phyloP scores from a whole-genome alignment of 1,140 invertebrate species.

The Leptestheria dahalacensis region DNA sequence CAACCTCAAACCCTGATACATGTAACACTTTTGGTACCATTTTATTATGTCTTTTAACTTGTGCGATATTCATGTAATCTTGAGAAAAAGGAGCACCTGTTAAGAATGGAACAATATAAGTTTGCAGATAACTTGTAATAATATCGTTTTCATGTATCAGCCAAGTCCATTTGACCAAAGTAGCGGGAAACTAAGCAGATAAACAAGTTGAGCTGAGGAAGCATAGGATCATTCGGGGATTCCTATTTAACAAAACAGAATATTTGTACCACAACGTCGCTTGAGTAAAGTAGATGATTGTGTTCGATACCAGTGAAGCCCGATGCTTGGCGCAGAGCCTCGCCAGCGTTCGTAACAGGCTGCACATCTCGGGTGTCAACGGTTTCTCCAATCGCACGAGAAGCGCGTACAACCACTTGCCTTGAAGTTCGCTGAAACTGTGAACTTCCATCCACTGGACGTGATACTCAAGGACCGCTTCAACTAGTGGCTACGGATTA shows the following conservation, averaged over 20 bases:
- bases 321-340: conserved; percentile 35
- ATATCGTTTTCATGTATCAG: conserved; percentile 25
- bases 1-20: too few species aligned
- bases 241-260: too few species aligned
- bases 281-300: too few species aligned
- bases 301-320: conserved; percentile 35
- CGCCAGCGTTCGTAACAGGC: conserved; percentile 35
- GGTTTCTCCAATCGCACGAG: conserved; percentile 40
- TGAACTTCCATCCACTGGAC: conserved; percentile 32
- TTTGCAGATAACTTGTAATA: background rate
- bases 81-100: too few species aligned
- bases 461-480: conserved; percentile 37
- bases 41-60: too few species aligned
- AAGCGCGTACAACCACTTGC: conserved; percentile 42
- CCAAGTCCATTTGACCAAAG: conserved; percentile 43
- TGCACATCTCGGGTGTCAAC: conserved; percentile 39
- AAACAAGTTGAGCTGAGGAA: conserved; percentile 38
- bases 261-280: too few species aligned
- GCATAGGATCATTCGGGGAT: conserved; percentile 26
- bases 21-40: too few species aligned
- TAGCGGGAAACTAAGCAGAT: conserved; percentile 43
- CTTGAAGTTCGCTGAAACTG: conserved; percentile 30
- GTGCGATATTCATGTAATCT: too few species aligned
- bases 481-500: conserved; percentile 27
- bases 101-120: background rate